phyloP scores from a whole-genome alignment of 2,113 vertebrate genomes.

The Xenopus laevis region DNA sequence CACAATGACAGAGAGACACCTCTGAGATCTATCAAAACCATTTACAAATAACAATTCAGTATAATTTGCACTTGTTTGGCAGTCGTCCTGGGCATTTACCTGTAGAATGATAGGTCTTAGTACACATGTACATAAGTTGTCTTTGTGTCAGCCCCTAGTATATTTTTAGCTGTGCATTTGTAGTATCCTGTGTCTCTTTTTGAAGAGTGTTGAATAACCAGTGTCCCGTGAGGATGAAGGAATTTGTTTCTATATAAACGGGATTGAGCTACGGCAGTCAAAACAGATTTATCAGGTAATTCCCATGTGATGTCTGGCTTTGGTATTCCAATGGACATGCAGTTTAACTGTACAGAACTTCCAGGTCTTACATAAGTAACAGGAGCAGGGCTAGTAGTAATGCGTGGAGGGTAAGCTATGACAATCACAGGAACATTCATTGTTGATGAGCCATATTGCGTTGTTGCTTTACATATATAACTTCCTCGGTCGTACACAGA shows the following conservation, averaged over 20 bases:
- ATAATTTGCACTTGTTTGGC: slow-evolving; percentile 52
- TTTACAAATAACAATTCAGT: slow-evolving; percentile 49
- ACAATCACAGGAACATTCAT: slow-evolving; percentile 72
- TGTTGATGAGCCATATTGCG: slow-evolving; percentile 67
- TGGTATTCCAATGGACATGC: slow-evolving; percentile 75
- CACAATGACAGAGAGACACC: neutral
- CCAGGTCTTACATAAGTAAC: slow-evolving; percentile 76
- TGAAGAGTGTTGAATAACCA: slow-evolving; percentile 78
- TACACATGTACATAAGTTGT: slow-evolving; percentile 81
- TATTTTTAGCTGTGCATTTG: slow-evolving; percentile 83
- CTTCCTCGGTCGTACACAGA: slow-evolving; percentile 82
- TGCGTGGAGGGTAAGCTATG: slow-evolving; percentile 76
- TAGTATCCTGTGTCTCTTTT: slow-evolving; percentile 77
- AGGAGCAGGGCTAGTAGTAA: slow-evolving; percentile 75
- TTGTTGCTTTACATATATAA: slow-evolving; percentile 72
- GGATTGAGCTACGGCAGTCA: slow-evolving; percentile 70
- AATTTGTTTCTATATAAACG: slow-evolving; percentile 82
- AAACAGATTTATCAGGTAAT: slow-evolving; percentile 72
- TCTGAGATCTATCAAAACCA: slow-evolving; percentile 6
- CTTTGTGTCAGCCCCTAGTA: slow-evolving; percentile 79
- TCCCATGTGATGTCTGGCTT: slow-evolving; percentile 83
- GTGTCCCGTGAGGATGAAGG: slow-evolving; percentile 81
- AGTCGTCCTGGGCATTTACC: slow-evolving; percentile 53
- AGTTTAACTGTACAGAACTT: slow-evolving; percentile 76
- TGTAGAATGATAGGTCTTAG: slow-evolving; percentile 48